These are phyloP conservation scores for Bolinopsis microptera DNA, from an alignment of 37 sponge, comb jelly and placozoan species.

Conservation along the genomic window DNA sequence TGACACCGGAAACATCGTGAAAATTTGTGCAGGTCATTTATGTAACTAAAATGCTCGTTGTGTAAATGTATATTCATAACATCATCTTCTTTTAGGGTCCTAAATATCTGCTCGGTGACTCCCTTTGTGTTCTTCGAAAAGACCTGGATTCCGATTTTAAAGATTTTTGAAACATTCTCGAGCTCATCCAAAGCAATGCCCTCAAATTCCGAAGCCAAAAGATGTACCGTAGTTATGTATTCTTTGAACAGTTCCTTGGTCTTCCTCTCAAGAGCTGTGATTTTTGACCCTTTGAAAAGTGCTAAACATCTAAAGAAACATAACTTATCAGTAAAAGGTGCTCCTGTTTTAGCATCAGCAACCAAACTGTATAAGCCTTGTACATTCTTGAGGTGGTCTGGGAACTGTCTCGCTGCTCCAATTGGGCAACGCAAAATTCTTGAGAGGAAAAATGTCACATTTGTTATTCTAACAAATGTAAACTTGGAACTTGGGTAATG, in stretches of 20 bases:
- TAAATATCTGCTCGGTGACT: neutral
- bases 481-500: too few relatives aligned
- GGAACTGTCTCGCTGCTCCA: too few relatives aligned
- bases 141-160: neutral
- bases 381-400: neutral
- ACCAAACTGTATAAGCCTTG: neutral
- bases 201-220: neutral
- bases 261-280: neutral
- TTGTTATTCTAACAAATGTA: too few relatives aligned
- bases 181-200: neutral
- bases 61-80: neutral
- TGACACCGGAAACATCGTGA: neutral
- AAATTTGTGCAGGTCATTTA: neutral
- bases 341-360: neutral
- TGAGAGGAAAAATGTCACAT: too few relatives aligned
- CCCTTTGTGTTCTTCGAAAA: neutral
- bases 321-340: neutral
- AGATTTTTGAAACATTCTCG: neutral
- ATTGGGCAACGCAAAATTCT: too few relatives aligned
- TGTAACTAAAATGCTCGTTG: neutral
- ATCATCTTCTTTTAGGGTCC: neutral
- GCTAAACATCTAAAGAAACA: slow-evolving; percentile 18
- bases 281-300: neutral
- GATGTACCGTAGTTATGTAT: neutral
- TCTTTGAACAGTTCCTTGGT: neutral